A percentile compares a stretch with the other conserved stretches of the same genome.
Evolutionary conservation across 2,113 vertebrate genomes (phyloP).

Genomic region (Bos javanicus): DNA sequence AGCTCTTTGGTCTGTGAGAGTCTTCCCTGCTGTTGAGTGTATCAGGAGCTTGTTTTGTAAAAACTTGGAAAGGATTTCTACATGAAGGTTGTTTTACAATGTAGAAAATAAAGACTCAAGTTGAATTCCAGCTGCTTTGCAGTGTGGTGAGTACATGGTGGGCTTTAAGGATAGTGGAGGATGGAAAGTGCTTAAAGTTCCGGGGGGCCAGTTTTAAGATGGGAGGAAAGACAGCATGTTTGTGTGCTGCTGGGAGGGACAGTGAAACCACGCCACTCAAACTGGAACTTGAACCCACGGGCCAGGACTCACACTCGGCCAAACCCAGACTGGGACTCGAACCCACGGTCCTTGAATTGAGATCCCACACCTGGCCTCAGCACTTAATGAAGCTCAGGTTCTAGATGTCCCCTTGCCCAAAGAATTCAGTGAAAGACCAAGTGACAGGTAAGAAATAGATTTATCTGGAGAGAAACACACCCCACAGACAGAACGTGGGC

Average conservation of each 20-base stretch:
- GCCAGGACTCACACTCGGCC: not conserved
- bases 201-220: not conserved
- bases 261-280: not conserved
- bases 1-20: not conserved
- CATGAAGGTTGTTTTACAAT: not conserved
- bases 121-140: not conserved
- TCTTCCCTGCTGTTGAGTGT: not conserved
- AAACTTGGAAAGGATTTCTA: not conserved
- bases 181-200: not conserved
- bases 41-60: not conserved
- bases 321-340: not conserved
- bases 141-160: not conserved
- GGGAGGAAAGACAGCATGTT: not conserved
- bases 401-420: not conserved
- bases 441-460: not conserved
- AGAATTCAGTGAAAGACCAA: not conserved
- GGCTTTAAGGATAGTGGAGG: not conserved
- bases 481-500: not conserved
- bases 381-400: not conserved
- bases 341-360: not conserved
- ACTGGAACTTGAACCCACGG: not conserved
- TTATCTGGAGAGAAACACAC: not conserved
- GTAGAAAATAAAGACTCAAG: not conserved
- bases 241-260: not conserved
- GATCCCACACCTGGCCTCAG: not conserved